A percentile compares a stretch with the other conserved stretches of the same genome.
These are phyloP conservation scores for Paratrypauchen microcephalus DNA, from an alignment of 2,797 vertebrate genomes.

Conservation along the genomic window DNA sequence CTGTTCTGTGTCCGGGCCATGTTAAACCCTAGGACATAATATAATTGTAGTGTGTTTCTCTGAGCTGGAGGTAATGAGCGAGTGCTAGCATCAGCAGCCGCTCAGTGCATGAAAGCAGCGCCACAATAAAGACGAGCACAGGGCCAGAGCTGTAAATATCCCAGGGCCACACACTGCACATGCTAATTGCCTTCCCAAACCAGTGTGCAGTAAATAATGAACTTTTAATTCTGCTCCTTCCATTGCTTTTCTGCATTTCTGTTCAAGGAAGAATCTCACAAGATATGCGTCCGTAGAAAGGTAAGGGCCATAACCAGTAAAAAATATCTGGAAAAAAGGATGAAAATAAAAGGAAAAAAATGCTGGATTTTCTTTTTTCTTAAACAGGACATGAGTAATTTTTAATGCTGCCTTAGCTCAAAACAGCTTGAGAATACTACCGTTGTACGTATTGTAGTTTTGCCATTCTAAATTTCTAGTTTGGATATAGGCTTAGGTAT, in stretches of 20 bases:
- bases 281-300: conserved; percentile 73
- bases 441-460: too few relatives aligned
- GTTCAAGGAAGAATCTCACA: conserved; percentile 86
- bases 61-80: conserved; percentile 83
- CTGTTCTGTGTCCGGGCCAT: conserved; percentile 80
- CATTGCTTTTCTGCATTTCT: conserved; percentile 77
- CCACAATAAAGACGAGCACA: conserved; percentile 80
- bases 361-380: not conserved
- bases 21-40: conserved; percentile 85
- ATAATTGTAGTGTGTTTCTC: conserved; percentile 85
- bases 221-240: conserved; percentile 90
- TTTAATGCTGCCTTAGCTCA: too few relatives aligned
- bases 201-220: conserved; percentile 92
- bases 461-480: not conserved
- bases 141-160: conserved; percentile 77
- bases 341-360: not conserved
- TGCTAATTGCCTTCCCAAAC: conserved; percentile 92
- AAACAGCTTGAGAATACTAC: too few relatives aligned
- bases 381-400: too few relatives aligned
- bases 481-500: not conserved
- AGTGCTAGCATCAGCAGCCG: conserved; percentile 82
- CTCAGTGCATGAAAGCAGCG: conserved; percentile 72
- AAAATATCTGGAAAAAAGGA: not conserved
- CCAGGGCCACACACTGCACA: conserved; percentile 84
- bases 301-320: not conserved